Percentiles rank a stretch among this genome's conserved stretches.
These are phyloP conservation scores for Xiphias gladius DNA, from an alignment of 2,113 vertebrate species.

Conservation along the genomic window DNA sequence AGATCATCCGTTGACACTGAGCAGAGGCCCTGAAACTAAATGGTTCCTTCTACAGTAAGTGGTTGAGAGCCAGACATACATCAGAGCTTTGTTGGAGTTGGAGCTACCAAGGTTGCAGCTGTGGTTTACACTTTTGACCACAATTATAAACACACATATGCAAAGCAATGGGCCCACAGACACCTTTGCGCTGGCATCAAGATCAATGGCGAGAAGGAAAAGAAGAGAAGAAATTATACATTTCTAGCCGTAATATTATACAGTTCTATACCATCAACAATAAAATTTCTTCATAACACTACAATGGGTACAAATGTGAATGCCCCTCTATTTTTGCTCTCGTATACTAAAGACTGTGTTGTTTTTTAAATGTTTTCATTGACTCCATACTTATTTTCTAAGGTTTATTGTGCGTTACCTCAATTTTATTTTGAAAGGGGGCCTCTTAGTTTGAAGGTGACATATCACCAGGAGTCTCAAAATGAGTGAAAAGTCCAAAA, in stretches of 20 bases:
- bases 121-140: background rate
- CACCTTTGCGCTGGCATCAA: background rate
- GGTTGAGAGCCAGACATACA: slow-evolving; percentile 28
- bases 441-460: slow-evolving; percentile 18
- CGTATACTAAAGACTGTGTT: background rate
- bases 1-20: slow-evolving; percentile 54
- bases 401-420: background rate
- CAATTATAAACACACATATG: background rate
- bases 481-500: background rate
- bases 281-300: background rate
- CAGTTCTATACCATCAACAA: background rate
- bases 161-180: background rate
- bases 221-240: no score
- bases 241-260: background rate
- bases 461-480: no score
- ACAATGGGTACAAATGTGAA: background rate
- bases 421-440: slow-evolving; percentile 10
- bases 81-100: slow-evolving; percentile 21
- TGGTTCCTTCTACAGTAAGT: slow-evolving; percentile 41
- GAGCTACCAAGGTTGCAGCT: slow-evolving; percentile 9
- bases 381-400: no score
- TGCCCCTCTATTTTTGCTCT: background rate
- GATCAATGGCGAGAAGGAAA: background rate
- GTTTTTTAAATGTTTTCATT: no score
- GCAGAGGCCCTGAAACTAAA: slow-evolving; percentile 51